These are phyloP conservation scores for Felis chaus DNA, from an alignment of 2,113 vertebrate genomes.

Conservation along the genomic window DNA sequence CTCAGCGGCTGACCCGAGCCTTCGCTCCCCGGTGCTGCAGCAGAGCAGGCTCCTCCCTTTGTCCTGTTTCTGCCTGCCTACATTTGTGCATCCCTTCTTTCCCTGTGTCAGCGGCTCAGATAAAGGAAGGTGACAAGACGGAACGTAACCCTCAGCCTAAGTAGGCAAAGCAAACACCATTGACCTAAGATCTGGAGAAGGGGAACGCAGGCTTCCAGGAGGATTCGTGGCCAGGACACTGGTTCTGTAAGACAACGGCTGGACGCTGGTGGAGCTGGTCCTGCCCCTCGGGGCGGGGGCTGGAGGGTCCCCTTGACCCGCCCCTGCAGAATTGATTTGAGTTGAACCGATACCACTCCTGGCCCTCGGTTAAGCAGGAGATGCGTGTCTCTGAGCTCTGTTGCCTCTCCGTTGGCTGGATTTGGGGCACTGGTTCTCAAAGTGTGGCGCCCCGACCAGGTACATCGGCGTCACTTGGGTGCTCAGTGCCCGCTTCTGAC, in stretches of 20 bases:
- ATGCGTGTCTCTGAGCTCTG: background rate
- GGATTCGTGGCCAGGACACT: background rate
- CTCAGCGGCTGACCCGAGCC: rapidly evolving
- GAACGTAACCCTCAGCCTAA: background rate
- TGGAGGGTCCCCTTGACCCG: background rate
- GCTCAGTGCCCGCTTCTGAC: background rate
- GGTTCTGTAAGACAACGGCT: background rate
- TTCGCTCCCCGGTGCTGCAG: rapidly evolving
- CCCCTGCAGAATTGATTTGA: no score
- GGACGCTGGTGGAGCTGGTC: no score
- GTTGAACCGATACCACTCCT: background rate
- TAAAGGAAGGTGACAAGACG: background rate
- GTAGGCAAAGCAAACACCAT: background rate
- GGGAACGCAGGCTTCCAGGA: background rate
- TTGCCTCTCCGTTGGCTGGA: background rate
- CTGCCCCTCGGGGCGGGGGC: no score
- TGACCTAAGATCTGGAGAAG: background rate
- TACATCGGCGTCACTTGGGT: background rate
- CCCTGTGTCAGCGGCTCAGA: background rate
- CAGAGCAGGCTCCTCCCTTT: rapidly evolving
- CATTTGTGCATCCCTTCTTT: no score
- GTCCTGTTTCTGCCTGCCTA: background rate
- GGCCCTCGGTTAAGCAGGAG: no score
- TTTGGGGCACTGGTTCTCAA: no score
- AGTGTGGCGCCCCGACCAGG: no score